Conservation (phyloP, 2,888 invertebrate species). For the Phymatocera aterrima region DNA sequence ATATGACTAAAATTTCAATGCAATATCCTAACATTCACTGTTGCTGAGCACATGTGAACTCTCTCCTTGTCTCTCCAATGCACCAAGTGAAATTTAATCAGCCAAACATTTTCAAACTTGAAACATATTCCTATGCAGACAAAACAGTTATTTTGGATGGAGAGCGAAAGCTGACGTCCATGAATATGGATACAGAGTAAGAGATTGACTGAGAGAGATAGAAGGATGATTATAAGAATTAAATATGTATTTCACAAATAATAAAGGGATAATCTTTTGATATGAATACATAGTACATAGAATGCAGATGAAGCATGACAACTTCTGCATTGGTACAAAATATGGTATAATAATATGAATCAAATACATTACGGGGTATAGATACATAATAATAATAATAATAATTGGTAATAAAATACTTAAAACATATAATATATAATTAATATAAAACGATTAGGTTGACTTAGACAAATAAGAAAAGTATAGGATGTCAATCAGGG, state of each 20-base stretch:
- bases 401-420: conserved; percentile 41
- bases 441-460: conserved; percentile 42
- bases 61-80: too few relatives aligned
- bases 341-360: conserved; percentile 18
- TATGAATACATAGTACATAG: conserved; percentile 35
- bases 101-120: too few relatives aligned
- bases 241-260: conserved; percentile 42
- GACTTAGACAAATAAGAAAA: conserved; percentile 45
- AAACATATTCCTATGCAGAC: too few relatives aligned
- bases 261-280: conserved; percentile 23
- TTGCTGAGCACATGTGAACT: too few relatives aligned
- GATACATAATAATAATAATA: conserved; percentile 28
- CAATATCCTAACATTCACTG: too few relatives aligned
- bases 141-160: too few relatives aligned
- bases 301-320: neutral
- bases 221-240: conserved; percentile 34
- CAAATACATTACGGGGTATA: conserved; percentile 21
- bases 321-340: conserved; percentile 17
- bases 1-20: too few relatives aligned
- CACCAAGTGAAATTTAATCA: too few relatives aligned
- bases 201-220: neutral
- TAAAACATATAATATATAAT: conserved; percentile 44
- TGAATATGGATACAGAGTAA: neutral
- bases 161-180: neutral
- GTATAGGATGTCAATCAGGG: conserved; percentile 12